phyloP scores from a whole-genome alignment of 2,797 vertebrate species.

The Myoxocephalus aenaeus region DNA sequence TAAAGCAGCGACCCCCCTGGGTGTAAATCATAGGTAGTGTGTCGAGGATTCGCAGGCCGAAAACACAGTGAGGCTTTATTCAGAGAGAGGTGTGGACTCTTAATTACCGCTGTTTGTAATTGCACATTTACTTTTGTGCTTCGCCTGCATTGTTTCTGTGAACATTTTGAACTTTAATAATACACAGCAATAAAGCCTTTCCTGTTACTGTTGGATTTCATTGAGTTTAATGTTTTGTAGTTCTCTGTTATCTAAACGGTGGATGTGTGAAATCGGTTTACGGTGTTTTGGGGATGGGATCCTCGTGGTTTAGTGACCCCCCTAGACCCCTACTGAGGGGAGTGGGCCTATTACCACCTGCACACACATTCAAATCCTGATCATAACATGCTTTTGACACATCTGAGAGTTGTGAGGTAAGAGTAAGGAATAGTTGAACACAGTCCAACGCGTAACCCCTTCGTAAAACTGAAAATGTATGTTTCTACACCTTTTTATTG shows the following conservation, averaged over 20 bases:
- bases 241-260: background rate
- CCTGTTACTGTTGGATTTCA: background rate
- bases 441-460: no score
- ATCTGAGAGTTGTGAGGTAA: conserved; percentile 19
- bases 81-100: conserved; percentile 36
- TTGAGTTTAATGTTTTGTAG: background rate
- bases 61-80: conserved; percentile 33
- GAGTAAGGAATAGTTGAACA: background rate
- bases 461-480: background rate
- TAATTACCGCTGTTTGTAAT: conserved; percentile 43
- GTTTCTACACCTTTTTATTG: background rate
- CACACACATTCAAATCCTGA: background rate
- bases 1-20: conserved; percentile 49
- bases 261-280: conserved; percentile 11
- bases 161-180: background rate
- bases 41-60: conserved; percentile 25
- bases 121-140: conserved; percentile 11
- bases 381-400: background rate
- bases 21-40: conserved; percentile 52
- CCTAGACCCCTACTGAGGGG: conserved; percentile 58
- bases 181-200: background rate
- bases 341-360: conserved; percentile 55
- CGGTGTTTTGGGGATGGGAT: conserved; percentile 40
- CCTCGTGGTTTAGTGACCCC: conserved; percentile 10
- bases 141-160: background rate